These are phyloP conservation scores for Allacma fusca DNA, from an alignment of 2,888 invertebrate species.

Conservation along the genomic window DNA sequence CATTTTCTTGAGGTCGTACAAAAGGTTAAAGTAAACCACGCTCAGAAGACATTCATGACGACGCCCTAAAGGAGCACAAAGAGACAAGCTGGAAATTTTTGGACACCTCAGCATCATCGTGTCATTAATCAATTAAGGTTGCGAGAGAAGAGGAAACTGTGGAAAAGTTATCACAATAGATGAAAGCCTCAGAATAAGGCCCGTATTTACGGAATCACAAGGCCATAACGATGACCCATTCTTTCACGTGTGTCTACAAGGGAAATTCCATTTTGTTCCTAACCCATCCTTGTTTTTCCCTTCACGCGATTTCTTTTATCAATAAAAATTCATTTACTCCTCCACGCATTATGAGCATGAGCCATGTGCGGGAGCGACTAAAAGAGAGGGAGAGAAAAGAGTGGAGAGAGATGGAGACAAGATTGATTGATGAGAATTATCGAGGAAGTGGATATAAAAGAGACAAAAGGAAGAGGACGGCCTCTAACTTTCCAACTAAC, in stretches of 20 bases:
- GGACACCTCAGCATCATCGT: slow-evolving; percentile 3
- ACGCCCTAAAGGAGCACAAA: not conserved
- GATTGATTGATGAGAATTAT: slow-evolving; percentile 46
- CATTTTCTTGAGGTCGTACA: no score
- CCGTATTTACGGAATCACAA: not conserved
- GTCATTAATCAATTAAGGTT: slow-evolving; percentile 12
- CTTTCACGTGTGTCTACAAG: slow-evolving; percentile 9
- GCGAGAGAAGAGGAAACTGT: not conserved
- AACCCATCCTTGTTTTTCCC: slow-evolving; percentile 24
- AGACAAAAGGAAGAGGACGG: slow-evolving; percentile 39
- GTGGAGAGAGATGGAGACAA: slow-evolving; percentile 21
- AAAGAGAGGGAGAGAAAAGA: slow-evolving; percentile 20
- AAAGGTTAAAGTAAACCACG: no score
- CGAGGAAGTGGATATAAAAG: slow-evolving; percentile 27
- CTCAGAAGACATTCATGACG: not conserved
- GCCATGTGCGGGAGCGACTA: not conserved
- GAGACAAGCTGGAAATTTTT: not conserved
- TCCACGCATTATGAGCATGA: slow-evolving; percentile 32
- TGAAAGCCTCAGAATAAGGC: not conserved
- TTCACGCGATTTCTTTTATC: slow-evolving; percentile 19
- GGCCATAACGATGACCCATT: slow-evolving; percentile 1
- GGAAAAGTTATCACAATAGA: slow-evolving; percentile 5
- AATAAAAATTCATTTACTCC: slow-evolving; percentile 38
- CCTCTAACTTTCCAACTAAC: not conserved
- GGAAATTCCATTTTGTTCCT: slow-evolving; percentile 5